A percentile compares a stretch with the other conserved stretches of the same genome.
These are phyloP conservation scores for Suillia variegata DNA, from an alignment of 2,888 invertebrate species.

Conservation along the genomic window DNA sequence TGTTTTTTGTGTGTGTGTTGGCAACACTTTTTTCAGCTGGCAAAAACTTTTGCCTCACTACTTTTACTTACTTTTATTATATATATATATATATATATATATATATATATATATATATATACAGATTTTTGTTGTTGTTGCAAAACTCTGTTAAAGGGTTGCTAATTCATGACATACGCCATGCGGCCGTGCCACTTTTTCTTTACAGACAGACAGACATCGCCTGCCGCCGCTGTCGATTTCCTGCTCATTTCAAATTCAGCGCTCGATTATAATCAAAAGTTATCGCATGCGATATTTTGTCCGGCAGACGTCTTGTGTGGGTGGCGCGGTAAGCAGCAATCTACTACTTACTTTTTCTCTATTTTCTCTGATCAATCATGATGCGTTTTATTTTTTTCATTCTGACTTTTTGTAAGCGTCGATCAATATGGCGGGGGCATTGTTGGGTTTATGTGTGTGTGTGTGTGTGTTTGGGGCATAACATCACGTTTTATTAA, in stretches of 20 bases:
- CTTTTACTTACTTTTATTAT: slow-evolving; percentile 1
- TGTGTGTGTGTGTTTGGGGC: too few relatives aligned
- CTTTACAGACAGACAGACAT: slow-evolving; percentile 13
- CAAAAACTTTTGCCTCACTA: background rate
- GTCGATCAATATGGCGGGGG: slow-evolving; percentile 27
- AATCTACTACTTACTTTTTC: too few relatives aligned
- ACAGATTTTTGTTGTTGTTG: too few relatives aligned
- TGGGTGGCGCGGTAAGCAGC: too few relatives aligned
- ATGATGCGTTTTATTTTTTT: too few relatives aligned
- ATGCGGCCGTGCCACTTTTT: background rate
- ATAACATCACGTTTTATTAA: background rate
- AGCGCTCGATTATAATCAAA: slow-evolving; percentile 57
- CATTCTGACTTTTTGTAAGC: too few relatives aligned
- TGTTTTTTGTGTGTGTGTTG: background rate
- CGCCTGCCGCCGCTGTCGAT: too few relatives aligned
- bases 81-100: too few relatives aligned
- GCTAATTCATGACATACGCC: background rate
- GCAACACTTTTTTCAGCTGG: background rate
- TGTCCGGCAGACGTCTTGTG: background rate
- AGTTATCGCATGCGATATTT: slow-evolving; percentile 49
- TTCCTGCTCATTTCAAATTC: slow-evolving; percentile 55
- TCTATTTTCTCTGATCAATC: too few relatives aligned
- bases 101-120: too few relatives aligned
- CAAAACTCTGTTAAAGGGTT: slow-evolving; percentile 1
- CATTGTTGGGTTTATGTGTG: background rate